Evolutionary conservation across 92 coral and sea anemone genomes (phyloP).

Genomic region (Zoanthus sansibaricus): DNA sequence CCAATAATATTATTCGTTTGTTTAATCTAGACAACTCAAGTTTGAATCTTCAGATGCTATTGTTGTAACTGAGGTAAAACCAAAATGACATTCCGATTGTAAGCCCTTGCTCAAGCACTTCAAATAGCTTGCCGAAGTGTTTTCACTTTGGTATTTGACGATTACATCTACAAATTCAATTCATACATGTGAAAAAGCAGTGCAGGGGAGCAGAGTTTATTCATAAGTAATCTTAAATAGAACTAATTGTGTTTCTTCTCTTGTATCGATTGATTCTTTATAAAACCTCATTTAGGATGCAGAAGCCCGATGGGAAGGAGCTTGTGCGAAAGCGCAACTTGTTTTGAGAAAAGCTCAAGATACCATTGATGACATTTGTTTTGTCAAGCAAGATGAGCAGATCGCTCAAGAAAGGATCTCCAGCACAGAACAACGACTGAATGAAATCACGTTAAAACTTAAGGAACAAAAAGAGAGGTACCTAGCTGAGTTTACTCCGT

Average conservation of each 20-base stretch:
- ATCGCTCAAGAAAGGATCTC: background rate
- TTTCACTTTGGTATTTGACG: background rate
- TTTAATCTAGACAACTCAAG: background rate
- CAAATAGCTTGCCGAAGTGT: background rate
- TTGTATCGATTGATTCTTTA: background rate
- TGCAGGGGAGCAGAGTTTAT: background rate
- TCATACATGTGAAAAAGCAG: background rate
- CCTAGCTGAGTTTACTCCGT: no score
- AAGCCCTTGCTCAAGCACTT: background rate
- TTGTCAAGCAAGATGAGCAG: constrained; percentile 9
- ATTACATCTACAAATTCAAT: background rate
- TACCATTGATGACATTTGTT: constrained; percentile 17
- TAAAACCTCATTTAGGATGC: background rate
- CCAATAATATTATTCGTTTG: background rate
- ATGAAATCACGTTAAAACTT: background rate
- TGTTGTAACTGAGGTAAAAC: background rate
- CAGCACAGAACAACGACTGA: constrained; percentile 2
- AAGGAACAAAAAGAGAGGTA: constrained; percentile 30
- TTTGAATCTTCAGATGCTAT: background rate
- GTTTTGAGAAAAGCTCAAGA: constrained; percentile 9
- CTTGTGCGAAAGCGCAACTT: background rate
- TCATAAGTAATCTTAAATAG: background rate
- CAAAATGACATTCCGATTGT: background rate
- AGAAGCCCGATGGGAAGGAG: background rate
- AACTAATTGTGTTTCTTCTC: background rate